Evolutionary conservation across 2,797 vertebrate species (phyloP), one percentile per base, ranked within the genome.

Genomic region (Xenops minutus): DNA sequence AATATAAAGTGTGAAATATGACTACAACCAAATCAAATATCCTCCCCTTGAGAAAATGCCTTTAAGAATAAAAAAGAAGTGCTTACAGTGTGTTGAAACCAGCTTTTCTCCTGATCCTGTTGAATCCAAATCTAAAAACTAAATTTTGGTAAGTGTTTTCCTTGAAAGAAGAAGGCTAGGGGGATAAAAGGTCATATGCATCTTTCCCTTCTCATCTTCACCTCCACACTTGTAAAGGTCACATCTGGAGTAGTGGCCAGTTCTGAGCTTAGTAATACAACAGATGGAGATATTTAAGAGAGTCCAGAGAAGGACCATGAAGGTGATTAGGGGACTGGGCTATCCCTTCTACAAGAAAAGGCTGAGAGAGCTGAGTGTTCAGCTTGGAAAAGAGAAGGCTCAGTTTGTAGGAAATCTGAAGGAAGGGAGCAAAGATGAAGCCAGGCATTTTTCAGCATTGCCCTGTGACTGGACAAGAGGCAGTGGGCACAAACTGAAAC

Each of bases 121-220:
- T 43, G 58, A 66, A n/a, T 49, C 18, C 41, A 73, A 34, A 34
- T 37, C 41, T 49, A 12, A 62, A 85, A 69, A 3, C 14, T 46
- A 30, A 43, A 44, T 83, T 79, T 73, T 71, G 24, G 1, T 27
- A 14, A 23, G 12, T 5, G 2, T 59, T 88, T 76, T 80, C 15
- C 14, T 44, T 27, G 29, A 91, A 62, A 16, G 52, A 51, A 69
- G 37, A 64, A 67, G 36, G 37, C 9, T 11, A 32, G 12, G 3
- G 4, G 3, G 1, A 2, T 17, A n/a, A 74, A 48, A 21, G 4
- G 1, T 64, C 76, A 2, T 46, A 32, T 62, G 2, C 18, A 37
- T 34, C 27, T 75, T 69, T 67, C 13, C 14, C 10, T 27, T 86
- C n/a, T n/a, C 73, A 79, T 85, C 39, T 71, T 89, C 48, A 39